A percentile compares a stretch with the other conserved stretches of the same genome.
Conservation (phyloP, 2,113 vertebrate genomes). For the Phaetusa simplex region DNA sequence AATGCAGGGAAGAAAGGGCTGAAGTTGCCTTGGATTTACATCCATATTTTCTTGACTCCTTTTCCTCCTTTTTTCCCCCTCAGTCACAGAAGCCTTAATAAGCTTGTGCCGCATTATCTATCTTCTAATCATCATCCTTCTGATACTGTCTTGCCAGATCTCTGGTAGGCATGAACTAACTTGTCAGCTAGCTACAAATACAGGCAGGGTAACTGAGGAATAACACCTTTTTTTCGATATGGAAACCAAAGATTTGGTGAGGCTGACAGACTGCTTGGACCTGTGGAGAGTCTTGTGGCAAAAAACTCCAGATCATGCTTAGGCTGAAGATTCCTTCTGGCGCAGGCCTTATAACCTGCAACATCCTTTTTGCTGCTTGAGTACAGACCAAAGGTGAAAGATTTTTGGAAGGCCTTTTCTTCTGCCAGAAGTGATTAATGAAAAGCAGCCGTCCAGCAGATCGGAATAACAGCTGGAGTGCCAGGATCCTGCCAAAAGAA, state of each 20-base stretch:
- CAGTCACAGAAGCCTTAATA: not conserved
- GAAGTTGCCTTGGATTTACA: not conserved
- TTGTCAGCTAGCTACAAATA: not conserved
- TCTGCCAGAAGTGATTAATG: conserved; percentile 29
- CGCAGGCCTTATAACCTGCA: not conserved
- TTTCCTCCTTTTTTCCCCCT: not conserved
- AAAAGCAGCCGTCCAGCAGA: not conserved
- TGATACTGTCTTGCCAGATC: not conserved
- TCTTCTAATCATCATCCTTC: not conserved
- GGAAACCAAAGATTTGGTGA: not conserved
- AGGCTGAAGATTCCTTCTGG: not conserved
- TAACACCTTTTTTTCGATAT: not conserved
- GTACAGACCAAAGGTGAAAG: not conserved
- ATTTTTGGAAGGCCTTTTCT: conserved; percentile 8
- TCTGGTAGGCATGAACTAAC: not conserved
- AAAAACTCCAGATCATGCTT: not conserved
- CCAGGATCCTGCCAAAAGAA: not conserved
- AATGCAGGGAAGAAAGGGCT: not conserved
- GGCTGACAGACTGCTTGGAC: not conserved
- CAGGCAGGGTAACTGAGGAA: not conserved
- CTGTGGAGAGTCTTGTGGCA: not conserved
- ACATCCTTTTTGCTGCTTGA: not conserved
- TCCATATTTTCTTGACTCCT: not conserved
- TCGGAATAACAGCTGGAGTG: not conserved
- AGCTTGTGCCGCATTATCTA: accelerated